These are phyloP conservation scores for Drosophila vallismaia DNA, from an alignment of 2,888 invertebrate genomes.

Conservation along the genomic window DNA sequence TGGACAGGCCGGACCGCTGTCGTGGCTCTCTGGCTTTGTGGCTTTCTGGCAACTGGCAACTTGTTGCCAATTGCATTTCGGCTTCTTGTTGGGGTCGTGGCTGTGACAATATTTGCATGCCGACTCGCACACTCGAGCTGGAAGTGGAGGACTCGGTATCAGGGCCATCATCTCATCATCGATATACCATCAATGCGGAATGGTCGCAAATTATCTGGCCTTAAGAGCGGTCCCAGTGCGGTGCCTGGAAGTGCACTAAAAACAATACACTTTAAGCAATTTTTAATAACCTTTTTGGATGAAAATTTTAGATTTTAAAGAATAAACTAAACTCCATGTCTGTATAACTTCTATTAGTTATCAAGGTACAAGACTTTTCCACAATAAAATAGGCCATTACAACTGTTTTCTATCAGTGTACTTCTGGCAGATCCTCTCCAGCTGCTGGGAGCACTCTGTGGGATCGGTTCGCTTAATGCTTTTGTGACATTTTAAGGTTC, in stretches of 20 bases:
- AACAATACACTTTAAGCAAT: background rate
- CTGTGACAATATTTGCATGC: conserved; percentile 72
- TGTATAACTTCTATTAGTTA: too few species aligned
- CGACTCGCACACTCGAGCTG: conserved; percentile 20
- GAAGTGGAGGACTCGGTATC: conserved; percentile 47
- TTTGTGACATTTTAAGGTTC: conserved; percentile 73
- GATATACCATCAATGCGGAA: conserved; percentile 78
- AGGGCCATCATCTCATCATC: conserved; percentile 77
- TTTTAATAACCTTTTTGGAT: too few species aligned
- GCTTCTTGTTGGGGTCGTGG: conserved; percentile 50
- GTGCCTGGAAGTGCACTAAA: background rate
- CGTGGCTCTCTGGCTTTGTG: conserved; percentile 9
- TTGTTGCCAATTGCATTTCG: conserved; percentile 57
- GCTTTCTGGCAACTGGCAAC: conserved; percentile 1
- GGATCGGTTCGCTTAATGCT: conserved; percentile 58
- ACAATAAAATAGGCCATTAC: too few species aligned
- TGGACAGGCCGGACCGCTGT: conserved; percentile 59
- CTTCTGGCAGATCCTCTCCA: conserved; percentile 6
- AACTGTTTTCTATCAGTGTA: conserved; percentile 2
- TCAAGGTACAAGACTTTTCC: too few species aligned
- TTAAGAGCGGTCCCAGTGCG: conserved; percentile 48
- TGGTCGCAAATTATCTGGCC: conserved; percentile 77
- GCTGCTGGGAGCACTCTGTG: conserved; percentile 26
- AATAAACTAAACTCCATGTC: too few species aligned
- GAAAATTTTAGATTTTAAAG: too few species aligned